phyloP scores from a whole-genome alignment of 2,888 invertebrate genomes.

The Diarsia mendica region DNA sequence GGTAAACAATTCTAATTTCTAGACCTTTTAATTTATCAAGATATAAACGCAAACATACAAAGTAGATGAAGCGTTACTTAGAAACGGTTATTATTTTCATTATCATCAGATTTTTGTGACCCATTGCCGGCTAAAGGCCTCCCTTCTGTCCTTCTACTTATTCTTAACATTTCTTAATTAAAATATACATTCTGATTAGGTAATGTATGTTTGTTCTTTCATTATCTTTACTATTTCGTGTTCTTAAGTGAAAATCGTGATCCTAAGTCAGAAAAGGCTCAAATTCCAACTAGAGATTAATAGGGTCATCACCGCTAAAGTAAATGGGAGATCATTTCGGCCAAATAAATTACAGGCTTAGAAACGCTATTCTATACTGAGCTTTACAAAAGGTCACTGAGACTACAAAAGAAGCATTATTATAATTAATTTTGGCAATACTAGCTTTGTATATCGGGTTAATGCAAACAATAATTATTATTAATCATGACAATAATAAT shows the following conservation, averaged over 20 bases:
- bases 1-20: too few relatives aligned
- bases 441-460: conserved; percentile 14
- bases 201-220: conserved; percentile 16
- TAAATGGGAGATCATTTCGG: conserved; percentile 53
- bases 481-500: conserved; percentile 16
- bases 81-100: too few relatives aligned
- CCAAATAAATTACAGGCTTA: conserved; percentile 50
- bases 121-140: too few relatives aligned
- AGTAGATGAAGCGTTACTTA: too few relatives aligned
- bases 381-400: conserved; percentile 28
- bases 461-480: conserved; percentile 6
- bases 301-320: conserved; percentile 51
- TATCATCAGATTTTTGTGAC: too few relatives aligned
- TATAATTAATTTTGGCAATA: conserved; percentile 37
- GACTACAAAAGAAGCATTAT: conserved; percentile 43
- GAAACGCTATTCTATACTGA: conserved; percentile 42
- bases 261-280: conserved; percentile 33
- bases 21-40: too few relatives aligned
- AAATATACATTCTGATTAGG: conserved; percentile 12
- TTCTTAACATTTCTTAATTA: too few relatives aligned
- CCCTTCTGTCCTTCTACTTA: too few relatives aligned
- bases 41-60: too few relatives aligned
- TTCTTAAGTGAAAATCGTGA: conserved; percentile 36
- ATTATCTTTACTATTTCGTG: conserved; percentile 12
- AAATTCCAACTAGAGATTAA: conserved; percentile 47